Conservation (phyloP, 2,888 invertebrate genomes). For the Lepidocyrtinus sp. region DNA sequence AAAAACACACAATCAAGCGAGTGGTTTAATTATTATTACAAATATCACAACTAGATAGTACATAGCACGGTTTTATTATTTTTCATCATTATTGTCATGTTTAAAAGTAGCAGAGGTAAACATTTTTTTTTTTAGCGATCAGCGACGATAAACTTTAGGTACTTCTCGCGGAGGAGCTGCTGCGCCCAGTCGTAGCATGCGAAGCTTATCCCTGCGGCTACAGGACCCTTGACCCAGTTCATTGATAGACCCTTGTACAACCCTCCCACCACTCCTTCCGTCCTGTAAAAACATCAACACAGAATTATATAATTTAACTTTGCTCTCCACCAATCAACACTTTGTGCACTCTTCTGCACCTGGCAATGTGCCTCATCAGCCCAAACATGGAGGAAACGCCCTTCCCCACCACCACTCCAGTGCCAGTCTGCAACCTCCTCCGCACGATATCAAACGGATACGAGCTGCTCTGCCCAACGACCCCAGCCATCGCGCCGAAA, state of each 20-base stretch:
- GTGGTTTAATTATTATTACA: too few species aligned
- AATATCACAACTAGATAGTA: too few species aligned
- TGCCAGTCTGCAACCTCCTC: slow-evolving; percentile 78
- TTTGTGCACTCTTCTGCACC: too few species aligned
- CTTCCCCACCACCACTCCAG: background rate
- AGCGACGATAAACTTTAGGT: too few species aligned
- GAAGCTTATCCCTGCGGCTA: slow-evolving; percentile 90
- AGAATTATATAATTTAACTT: too few species aligned
- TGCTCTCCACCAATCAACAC: too few species aligned
- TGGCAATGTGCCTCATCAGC: slow-evolving; percentile 31
- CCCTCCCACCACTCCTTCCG: slow-evolving; percentile 90
- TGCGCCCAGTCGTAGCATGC: slow-evolving; percentile 85
- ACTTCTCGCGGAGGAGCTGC: background rate
- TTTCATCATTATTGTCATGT: too few species aligned
- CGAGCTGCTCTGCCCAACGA: slow-evolving; percentile 93
- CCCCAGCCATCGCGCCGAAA: slow-evolving; percentile 93
- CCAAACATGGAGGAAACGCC: background rate
- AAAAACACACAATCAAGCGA: too few species aligned
- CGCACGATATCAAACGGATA: slow-evolving; percentile 97
- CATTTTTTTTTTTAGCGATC: too few species aligned
- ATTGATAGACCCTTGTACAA: slow-evolving; percentile 89
- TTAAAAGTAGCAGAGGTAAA: too few species aligned
- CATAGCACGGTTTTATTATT: too few species aligned
- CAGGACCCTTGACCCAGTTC: slow-evolving; percentile 79
- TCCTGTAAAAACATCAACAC: slow-evolving; percentile 75